Evolutionary conservation across 2,113 vertebrate species (phyloP).

Genomic region (Oreochromis niloticus): DNA sequence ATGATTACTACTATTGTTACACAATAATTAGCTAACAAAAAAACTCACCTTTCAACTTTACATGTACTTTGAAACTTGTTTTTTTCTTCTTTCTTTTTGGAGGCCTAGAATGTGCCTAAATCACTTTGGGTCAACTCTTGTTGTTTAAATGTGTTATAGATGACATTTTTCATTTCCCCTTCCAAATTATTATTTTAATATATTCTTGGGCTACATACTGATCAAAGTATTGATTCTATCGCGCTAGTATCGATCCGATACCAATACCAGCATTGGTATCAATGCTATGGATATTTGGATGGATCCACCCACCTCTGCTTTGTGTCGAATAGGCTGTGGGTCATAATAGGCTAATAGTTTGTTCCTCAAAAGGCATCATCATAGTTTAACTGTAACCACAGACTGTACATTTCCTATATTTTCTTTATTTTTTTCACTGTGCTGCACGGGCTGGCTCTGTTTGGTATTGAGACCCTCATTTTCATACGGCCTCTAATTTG

Average conservation of each 20-base stretch:
- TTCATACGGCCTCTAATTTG: neutral
- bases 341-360: neutral
- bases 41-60: neutral
- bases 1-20: neutral
- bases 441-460: neutral
- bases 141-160: neutral
- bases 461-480: neutral
- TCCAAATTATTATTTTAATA: neutral
- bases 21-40: neutral
- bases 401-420: neutral
- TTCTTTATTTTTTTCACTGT: neutral
- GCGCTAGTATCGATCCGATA: neutral
- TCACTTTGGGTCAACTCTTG: neutral
- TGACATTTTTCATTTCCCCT: neutral
- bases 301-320: neutral
- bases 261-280: neutral
- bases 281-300: neutral
- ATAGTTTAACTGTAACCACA: neutral
- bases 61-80: neutral
- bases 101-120: neutral
- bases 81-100: neutral
- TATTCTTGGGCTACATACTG: neutral
- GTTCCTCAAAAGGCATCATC: neutral
- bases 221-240: neutral
- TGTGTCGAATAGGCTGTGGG: neutral